These are phyloP conservation scores for Metopolophium dirhodum DNA, from an alignment of 1,140 invertebrate species.

Conservation along the genomic window DNA sequence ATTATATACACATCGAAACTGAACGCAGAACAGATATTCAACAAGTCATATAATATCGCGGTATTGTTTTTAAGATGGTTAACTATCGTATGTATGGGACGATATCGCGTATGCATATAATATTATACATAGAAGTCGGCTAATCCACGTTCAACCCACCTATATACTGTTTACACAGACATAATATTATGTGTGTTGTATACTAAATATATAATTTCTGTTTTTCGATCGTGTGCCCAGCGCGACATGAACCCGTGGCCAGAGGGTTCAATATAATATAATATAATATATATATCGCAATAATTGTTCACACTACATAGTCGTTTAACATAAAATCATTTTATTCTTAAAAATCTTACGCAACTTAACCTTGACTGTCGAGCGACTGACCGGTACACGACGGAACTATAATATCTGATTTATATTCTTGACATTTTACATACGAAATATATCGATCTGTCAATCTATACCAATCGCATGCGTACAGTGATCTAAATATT, in stretches of 20 bases:
- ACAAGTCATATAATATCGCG: background rate
- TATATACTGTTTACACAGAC: no score
- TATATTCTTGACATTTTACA: background rate
- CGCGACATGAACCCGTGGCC: no score
- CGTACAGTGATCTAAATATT: background rate
- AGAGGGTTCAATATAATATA: background rate
- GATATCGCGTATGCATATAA: no score
- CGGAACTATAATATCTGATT: conserved; percentile 16
- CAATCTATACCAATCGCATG: background rate
- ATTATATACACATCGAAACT: background rate
- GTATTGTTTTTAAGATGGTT: background rate
- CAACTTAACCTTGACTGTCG: background rate
- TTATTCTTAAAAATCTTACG: background rate
- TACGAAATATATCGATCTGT: background rate
- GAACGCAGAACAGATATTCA: background rate
- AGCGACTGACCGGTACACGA: background rate
- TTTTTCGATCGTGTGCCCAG: background rate
- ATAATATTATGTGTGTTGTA: background rate
- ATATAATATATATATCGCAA: background rate
- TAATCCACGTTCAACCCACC: no score
- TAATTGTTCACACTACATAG: background rate
- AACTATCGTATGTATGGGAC: background rate
- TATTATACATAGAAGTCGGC: no score
- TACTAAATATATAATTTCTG: background rate
- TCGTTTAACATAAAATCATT: background rate